Conservation (phyloP, 2,888 invertebrate species). For the Perizoma flavofasciatum region DNA sequence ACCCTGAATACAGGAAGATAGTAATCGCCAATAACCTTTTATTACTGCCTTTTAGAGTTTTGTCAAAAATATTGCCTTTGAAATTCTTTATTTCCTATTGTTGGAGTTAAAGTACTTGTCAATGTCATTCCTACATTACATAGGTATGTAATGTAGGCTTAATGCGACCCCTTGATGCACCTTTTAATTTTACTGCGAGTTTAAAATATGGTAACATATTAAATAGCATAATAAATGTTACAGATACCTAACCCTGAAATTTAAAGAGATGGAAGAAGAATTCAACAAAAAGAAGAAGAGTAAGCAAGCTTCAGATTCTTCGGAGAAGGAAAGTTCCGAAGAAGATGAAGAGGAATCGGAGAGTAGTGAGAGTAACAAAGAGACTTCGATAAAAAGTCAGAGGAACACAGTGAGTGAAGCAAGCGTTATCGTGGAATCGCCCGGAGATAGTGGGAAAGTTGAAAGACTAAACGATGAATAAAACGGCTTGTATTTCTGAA, state of each 20-base stretch:
- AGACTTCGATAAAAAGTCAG: slow-evolving; percentile 30
- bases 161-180: too few relatives aligned
- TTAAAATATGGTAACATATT: too few relatives aligned
- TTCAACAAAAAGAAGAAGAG: slow-evolving; percentile 87
- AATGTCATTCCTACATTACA: too few relatives aligned
- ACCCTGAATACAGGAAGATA: too few relatives aligned
- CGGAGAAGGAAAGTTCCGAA: slow-evolving; percentile 51
- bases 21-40: too few relatives aligned
- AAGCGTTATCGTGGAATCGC: slow-evolving; percentile 67
- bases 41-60: neutral
- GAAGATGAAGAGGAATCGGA: slow-evolving; percentile 51
- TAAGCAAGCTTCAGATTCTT: slow-evolving; percentile 53
- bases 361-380: slow-evolving; percentile 25
- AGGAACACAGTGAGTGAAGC: slow-evolving; percentile 56
- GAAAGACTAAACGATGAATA: slow-evolving; percentile 61
- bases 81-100: neutral
- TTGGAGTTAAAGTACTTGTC: too few relatives aligned
- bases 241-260: slow-evolving; percentile 92
- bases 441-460: slow-evolving; percentile 73
- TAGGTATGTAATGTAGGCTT: too few relatives aligned
- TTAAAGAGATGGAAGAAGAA: slow-evolving; percentile 94
- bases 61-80: slow-evolving; percentile 10
- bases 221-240: slow-evolving; percentile 37
- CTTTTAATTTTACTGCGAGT: too few relatives aligned
- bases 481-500: slow-evolving; percentile 7